Percentiles rank a stretch among this genome's conserved stretches.
Conservation (phyloP, 2,888 invertebrate species). For the Portevinia maculata region DNA sequence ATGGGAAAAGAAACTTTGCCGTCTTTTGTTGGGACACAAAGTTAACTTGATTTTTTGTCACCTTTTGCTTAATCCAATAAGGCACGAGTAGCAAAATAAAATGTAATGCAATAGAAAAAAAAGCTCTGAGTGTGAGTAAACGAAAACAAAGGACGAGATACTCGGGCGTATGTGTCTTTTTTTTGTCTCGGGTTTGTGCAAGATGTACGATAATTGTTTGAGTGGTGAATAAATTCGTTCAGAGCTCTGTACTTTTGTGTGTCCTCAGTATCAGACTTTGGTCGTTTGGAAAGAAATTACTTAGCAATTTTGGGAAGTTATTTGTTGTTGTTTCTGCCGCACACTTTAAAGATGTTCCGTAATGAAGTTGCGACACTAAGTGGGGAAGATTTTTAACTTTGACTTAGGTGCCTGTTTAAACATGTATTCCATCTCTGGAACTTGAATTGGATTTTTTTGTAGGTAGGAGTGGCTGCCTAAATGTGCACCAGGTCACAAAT, state of each 20-base stretch:
- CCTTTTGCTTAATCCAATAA: constrained; percentile 63
- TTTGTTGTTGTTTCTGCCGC: constrained; percentile 2
- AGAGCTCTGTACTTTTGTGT: constrained; percentile 39
- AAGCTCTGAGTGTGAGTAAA: not conserved
- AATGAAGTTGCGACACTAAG: constrained; percentile 27
- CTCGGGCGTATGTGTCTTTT: constrained; percentile 27
- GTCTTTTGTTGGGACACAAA: constrained; percentile 36
- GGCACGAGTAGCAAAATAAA: constrained; percentile 40
- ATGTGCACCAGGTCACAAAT: no score
- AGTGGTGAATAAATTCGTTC: constrained; percentile 66
- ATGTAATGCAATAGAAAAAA: constrained; percentile 34
- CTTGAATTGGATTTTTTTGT: no score
- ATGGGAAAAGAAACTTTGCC: constrained; percentile 56
- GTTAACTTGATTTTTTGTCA: constrained; percentile 65
- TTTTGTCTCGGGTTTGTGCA: constrained; percentile 27
- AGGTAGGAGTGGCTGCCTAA: no score
- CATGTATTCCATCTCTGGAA: no score
- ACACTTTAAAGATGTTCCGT: constrained; percentile 31
- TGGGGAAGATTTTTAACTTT: constrained; percentile 29
- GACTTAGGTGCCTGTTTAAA: no score
- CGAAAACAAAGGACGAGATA: constrained; percentile 15
- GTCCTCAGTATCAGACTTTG: constrained; percentile 40
- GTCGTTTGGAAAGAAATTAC: constrained; percentile 36
- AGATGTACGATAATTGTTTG: constrained; percentile 70
- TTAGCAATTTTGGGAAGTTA: constrained; percentile 30